Evolutionary conservation across 2,888 invertebrate species (phyloP).

Genomic region (Hirudinaria manillensis): DNA sequence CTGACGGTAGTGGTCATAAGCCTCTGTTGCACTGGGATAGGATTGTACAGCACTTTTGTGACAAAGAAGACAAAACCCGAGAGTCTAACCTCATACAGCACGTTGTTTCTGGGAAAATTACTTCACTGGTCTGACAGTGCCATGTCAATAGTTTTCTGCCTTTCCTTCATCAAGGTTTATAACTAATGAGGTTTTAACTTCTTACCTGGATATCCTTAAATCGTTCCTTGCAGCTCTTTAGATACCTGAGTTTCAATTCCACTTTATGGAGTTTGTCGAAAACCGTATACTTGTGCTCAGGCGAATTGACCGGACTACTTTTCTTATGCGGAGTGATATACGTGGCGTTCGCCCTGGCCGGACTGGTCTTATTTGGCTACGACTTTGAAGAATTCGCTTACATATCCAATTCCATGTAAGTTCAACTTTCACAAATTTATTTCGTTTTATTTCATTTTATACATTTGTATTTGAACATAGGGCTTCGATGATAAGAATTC

Average conservation of each 20-base stretch:
- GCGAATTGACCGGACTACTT: constrained; percentile 16
- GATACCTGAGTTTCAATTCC: constrained; percentile 27
- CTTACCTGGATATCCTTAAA: neutral
- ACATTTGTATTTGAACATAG: neutral
- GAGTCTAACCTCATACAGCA: neutral
- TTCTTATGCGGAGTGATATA: constrained; percentile 10
- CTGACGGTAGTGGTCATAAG: constrained; percentile 20
- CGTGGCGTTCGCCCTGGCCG: constrained; percentile 11
- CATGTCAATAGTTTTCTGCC: constrained; percentile 24
- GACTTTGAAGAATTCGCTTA: constrained; percentile 23
- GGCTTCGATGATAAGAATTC: constrained; percentile 20
- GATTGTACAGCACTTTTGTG: constrained; percentile 1
- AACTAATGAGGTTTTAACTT: neutral
- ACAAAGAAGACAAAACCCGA: neutral
- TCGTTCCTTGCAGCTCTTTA: constrained; percentile 21
- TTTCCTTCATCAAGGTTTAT: constrained; percentile 24
- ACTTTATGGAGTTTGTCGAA: constrained; percentile 29
- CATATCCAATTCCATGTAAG: constrained; percentile 20
- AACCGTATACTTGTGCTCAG: constrained; percentile 28
- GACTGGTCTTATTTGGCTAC: constrained; percentile 20
- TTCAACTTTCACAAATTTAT: neutral
- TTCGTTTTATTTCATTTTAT: neutral
- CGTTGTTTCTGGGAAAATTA: constrained; percentile 9
- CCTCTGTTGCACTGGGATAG: constrained; percentile 4
- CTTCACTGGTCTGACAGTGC: neutral